These are phyloP conservation scores for Poliocrania exsul DNA, from an alignment of 2,797 vertebrate genomes.

Conservation along the genomic window DNA sequence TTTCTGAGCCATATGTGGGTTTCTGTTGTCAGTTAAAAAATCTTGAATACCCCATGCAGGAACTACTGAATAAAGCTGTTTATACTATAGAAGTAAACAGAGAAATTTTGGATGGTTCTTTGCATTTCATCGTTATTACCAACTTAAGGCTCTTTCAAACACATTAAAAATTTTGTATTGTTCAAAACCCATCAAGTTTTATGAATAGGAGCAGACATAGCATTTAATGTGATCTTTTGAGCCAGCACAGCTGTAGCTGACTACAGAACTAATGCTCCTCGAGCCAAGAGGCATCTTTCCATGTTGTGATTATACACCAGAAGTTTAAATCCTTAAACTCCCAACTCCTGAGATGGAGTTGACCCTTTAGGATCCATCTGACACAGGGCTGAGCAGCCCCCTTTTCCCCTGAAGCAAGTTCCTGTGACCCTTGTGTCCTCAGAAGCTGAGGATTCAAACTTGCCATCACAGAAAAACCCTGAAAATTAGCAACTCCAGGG, in stretches of 20 bases:
- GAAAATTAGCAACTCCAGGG: fast-evolving
- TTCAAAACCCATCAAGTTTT: not conserved
- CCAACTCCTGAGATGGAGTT: not conserved
- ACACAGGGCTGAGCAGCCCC: not conserved
- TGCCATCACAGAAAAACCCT: not conserved
- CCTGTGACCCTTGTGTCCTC: not conserved
- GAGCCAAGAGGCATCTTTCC: not conserved
- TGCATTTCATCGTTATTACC: slow-evolving; percentile 7
- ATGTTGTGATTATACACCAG: not conserved
- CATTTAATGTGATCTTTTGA: not conserved
- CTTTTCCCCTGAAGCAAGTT: not conserved
- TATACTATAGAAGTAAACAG: slow-evolving; percentile 23
- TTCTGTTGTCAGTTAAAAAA: slow-evolving; percentile 54
- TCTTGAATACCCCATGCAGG: not conserved
- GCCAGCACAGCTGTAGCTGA: slow-evolving; percentile 10
- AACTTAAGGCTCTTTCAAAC: not conserved
- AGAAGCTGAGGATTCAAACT: not conserved
- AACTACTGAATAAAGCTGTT: slow-evolving; percentile 53
- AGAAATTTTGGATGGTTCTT: slow-evolving; percentile 6
- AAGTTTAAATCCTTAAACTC: not conserved
- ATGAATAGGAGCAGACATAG: not conserved
- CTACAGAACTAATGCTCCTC: not conserved
- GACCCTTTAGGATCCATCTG: not conserved
- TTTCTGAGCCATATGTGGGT: slow-evolving; percentile 52
- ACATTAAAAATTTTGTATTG: not conserved